Percentiles rank a stretch among this genome's conserved stretches.
Conservation (phyloP, 2,113 vertebrate species). For the Macrotus californicus region DNA sequence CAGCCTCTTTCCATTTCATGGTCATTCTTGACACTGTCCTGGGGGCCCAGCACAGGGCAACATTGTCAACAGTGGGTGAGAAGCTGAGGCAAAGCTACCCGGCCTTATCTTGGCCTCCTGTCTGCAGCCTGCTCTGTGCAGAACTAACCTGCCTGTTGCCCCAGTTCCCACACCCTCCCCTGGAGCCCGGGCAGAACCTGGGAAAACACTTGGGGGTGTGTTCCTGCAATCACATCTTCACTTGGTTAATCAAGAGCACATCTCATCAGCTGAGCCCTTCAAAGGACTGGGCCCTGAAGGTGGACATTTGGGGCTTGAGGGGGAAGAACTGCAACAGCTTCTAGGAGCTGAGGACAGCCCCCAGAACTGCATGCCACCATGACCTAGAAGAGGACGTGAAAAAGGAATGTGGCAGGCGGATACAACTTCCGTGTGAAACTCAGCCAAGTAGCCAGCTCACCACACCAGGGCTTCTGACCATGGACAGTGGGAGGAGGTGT, state of each 20-base stretch:
- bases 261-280: not conserved
- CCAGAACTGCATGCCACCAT: not conserved
- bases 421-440: not conserved
- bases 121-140: no score
- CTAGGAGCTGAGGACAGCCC: not conserved
- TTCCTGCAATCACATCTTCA: no score
- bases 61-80: no score
- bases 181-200: not conserved
- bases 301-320: accelerated
- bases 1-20: not conserved
- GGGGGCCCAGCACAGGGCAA: not conserved
- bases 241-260: not conserved
- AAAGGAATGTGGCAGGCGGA: accelerated
- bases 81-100: not conserved
- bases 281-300: not conserved
- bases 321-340: not conserved
- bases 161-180: no score
- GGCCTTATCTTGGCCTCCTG: no score
- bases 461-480: accelerated
- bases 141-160: not conserved
- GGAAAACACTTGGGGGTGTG: accelerated
- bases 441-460: not conserved
- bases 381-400: not conserved
- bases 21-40: not conserved
- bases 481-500: accelerated